Base-by-base conservation (phyloP, 2,888 invertebrate genomes). In the Synanthedon myopaeformis region DNA sequence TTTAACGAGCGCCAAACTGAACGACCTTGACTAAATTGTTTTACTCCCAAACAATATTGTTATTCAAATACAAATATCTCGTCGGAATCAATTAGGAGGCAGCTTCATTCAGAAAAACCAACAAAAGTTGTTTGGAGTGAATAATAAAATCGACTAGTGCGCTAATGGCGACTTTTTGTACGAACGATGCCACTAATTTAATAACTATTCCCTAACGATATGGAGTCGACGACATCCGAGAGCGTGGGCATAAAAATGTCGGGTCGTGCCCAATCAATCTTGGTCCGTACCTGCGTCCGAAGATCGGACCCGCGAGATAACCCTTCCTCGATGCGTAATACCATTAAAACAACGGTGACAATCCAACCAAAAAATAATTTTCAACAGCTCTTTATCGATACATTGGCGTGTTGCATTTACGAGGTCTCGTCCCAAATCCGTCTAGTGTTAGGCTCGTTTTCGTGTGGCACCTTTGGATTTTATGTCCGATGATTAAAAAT, bases 291-390 rank as follows among this genome's bases (percentile, higher is more conserved):
- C 83, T 82, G 81, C 62, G 61, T 62, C 71, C 70, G 51, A 68
- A 82, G 85, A 86, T 86, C 84, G 86, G 84, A 64, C 77, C 76
- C 69, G 55, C 60, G 59, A 80, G 87, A 87, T 87, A 87, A 86
- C 85, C 85, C 85, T 83, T 82, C 85, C 75, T 80, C 81, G 74
- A 79, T 82, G 83, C 86, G 83, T 85, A 86, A 84, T 85, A 76
- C 85, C 87, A 87, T 86, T 87, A 86, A 87, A 85, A 85, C 87
- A 87, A 86, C 86, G 85, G 86, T 86, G 87, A 87, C 87, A 86
- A 85, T 82, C 78, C 77, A 69, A 82, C 79, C 80, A 84, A 85
- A 85, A 84, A 85, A 81, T 79, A 74, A 78, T 83, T 81, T 83
- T 80, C 80, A 82, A 85, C 83, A 82, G 81, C 78, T 83, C 76